phyloP scores from a whole-genome alignment of 1,140 invertebrate species.

The Brachionus manjavacas region DNA sequence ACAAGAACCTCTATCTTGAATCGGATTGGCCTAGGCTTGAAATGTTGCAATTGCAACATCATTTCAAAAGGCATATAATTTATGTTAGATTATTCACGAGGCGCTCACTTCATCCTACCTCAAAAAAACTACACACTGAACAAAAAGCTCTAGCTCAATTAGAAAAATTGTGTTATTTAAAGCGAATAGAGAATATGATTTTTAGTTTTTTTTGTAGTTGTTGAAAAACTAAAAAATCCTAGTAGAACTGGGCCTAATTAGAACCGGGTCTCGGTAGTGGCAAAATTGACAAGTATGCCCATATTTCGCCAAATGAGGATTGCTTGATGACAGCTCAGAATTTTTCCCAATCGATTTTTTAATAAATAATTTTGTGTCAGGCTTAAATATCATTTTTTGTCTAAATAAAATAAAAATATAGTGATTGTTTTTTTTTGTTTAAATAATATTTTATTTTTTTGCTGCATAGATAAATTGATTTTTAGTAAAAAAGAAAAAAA shows the following conservation, averaged over 20 bases:
- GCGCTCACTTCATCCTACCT: constrained; percentile 20
- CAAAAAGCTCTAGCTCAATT: constrained; percentile 24
- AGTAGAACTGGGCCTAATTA: not conserved
- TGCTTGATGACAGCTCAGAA: too few relatives aligned
- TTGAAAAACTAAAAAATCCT: not conserved
- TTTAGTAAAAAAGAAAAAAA: not conserved
- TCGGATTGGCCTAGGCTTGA: not conserved
- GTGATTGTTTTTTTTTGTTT: not conserved
- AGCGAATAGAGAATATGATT: not conserved
- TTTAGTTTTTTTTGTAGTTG: not conserved
- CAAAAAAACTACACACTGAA: not conserved
- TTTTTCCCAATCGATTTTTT: too few relatives aligned
- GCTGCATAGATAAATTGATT: not conserved
- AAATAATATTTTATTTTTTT: not conserved
- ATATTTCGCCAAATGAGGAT: too few relatives aligned
- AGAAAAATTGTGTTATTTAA: constrained; percentile 13
- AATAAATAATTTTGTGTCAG: too few relatives aligned
- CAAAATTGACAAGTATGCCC: too few relatives aligned
- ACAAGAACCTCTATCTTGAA: not conserved
- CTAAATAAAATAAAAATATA: not conserved
- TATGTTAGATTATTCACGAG: not conserved
- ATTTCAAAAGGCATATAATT: not conserved
- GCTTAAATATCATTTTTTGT: too few relatives aligned
- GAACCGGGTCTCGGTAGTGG: not conserved
- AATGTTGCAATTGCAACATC: constrained; percentile 35